phyloP scores from a whole-genome alignment of 2,113 vertebrate genomes.

The Sapajus apella region DNA sequence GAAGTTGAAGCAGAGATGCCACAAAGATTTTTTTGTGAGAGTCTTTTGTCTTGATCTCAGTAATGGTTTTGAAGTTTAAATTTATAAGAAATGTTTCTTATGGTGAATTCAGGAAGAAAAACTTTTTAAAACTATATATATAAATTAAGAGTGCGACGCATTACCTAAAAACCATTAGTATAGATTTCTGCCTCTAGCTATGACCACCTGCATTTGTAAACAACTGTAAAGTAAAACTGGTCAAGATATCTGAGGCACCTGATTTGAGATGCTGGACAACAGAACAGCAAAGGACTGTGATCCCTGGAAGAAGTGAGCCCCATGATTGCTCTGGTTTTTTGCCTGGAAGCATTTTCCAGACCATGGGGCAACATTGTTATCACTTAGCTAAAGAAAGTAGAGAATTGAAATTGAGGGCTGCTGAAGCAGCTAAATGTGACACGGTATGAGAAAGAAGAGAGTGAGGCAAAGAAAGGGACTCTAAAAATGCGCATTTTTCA shows the following conservation, averaged over 20 bases:
- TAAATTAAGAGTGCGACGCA: neutral
- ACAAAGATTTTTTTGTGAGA: neutral
- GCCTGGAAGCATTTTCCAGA: neutral
- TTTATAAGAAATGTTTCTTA: neutral
- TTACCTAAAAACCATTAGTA: neutral
- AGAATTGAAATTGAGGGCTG: neutral
- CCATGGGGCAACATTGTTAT: neutral
- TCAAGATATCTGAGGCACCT: neutral
- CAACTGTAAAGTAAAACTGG: neutral
- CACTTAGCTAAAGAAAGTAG: neutral
- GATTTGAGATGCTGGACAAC: neutral
- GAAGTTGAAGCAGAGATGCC: neutral
- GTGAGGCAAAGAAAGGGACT: neutral
- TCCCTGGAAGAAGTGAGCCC: neutral
- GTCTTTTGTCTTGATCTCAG: neutral
- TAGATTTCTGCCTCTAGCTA: neutral
- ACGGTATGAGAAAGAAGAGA: neutral
- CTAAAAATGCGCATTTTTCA: neutral
- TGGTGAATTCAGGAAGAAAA: neutral
- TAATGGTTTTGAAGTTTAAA: slow-evolving; percentile 28
- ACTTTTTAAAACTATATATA: neutral
- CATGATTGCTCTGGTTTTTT: neutral
- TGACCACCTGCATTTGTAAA: neutral
- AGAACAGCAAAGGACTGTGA: neutral
- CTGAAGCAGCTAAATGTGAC: neutral